These are phyloP conservation scores for Epinotia nisella DNA, from an alignment of 2,888 invertebrate genomes.

Conservation along the genomic window DNA sequence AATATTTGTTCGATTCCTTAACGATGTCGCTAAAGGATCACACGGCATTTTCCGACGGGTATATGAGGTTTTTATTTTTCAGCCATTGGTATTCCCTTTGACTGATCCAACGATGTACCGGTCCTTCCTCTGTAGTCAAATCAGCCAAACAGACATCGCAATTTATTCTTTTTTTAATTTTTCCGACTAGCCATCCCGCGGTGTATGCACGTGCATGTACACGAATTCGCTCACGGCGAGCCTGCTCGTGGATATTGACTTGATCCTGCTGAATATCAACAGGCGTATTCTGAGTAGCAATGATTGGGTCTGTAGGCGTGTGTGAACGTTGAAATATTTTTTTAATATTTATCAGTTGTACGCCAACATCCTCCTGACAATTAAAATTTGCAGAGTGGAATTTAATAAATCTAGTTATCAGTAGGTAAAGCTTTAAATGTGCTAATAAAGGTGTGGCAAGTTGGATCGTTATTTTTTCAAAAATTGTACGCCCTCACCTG, in stretches of 20 bases:
- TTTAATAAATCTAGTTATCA: conserved; percentile 50
- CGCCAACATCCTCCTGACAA: conserved; percentile 48
- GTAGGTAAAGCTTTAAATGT: conserved; percentile 50
- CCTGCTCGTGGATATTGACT: background rate
- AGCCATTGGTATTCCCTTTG: background rate
- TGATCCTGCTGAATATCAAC: background rate
- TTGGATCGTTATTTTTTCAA: conserved; percentile 49
- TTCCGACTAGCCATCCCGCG: conserved; percentile 15
- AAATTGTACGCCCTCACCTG: conserved; percentile 51
- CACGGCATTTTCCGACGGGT: conserved; percentile 14
- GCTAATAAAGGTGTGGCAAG: conserved; percentile 48
- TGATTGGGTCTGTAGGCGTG: background rate
- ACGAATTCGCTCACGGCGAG: background rate
- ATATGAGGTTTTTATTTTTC: conserved; percentile 6
- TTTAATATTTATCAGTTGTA: conserved; percentile 41
- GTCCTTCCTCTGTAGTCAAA: background rate
- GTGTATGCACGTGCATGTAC: conserved; percentile 21
- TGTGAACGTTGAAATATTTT: conserved; percentile 10
- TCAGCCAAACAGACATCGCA: background rate
- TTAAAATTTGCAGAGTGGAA: conserved; percentile 46
- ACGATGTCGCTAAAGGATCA: background rate
- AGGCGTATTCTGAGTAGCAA: background rate
- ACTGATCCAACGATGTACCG: conserved; percentile 3
- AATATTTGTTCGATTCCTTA: conserved; percentile 7
- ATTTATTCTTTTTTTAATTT: background rate